Conservation (phyloP, 2,797 vertebrate species). For the Oreonectes daqikongensis region DNA sequence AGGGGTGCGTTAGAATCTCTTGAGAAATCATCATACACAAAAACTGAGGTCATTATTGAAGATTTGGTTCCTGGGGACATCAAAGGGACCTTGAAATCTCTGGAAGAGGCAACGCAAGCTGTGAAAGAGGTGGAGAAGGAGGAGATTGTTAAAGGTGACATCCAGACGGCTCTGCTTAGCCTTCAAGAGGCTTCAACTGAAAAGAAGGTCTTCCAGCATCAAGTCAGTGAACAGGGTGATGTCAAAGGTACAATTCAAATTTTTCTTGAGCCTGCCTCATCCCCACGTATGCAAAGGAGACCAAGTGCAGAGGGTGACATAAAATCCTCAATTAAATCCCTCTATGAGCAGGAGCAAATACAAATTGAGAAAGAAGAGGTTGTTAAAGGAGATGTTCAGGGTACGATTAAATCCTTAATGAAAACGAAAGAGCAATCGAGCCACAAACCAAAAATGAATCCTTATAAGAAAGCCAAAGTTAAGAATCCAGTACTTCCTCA, state of each 20-base stretch:
- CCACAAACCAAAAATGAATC: conserved; percentile 67
- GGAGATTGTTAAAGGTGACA: conserved; percentile 76
- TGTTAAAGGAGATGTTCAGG: conserved; percentile 78
- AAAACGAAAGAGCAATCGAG: conserved; percentile 78
- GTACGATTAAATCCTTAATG: conserved; percentile 79
- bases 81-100: conserved; percentile 82
- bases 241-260: conserved; percentile 78
- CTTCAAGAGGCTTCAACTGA: conserved; percentile 75
- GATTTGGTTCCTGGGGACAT: conserved; percentile 84
- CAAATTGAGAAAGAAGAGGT: conserved; percentile 77
- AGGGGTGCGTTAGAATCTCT: conserved; percentile 83
- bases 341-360: conserved; percentile 72
- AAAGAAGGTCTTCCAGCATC: conserved; percentile 75
- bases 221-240: conserved; percentile 76
- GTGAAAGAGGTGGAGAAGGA: conserved; percentile 81
- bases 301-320: conserved; percentile 72
- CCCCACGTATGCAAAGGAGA: conserved; percentile 68
- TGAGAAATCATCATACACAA: conserved; percentile 82
- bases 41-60: conserved; percentile 78
- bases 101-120: conserved; percentile 81
- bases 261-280: conserved; percentile 74
- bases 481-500: conserved; percentile 72
- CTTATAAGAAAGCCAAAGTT: conserved; percentile 72
- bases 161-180: conserved; percentile 73
- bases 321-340: conserved; percentile 77